These are phyloP conservation scores for Ailuropoda melanoleuca DNA, from an alignment of 2,113 vertebrate genomes.

Conservation along the genomic window DNA sequence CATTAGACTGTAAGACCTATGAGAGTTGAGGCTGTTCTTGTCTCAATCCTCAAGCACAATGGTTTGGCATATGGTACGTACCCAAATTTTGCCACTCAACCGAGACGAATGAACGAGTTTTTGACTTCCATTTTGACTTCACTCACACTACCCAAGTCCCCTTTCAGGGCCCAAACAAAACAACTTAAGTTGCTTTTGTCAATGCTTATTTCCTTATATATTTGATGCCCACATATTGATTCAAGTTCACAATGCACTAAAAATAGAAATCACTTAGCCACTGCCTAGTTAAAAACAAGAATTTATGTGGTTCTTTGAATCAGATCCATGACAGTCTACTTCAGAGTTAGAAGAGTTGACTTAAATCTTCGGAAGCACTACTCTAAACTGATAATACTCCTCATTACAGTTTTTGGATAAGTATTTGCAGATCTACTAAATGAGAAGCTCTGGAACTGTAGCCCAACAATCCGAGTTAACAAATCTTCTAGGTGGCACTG, in stretches of 20 bases:
- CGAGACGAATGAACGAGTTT: neutral
- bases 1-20: neutral
- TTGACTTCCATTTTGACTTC: neutral
- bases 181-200: neutral
- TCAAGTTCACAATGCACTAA: neutral
- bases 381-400: neutral
- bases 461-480: neutral
- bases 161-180: neutral
- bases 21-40: neutral
- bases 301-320: neutral
- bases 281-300: neutral
- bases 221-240: neutral
- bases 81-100: neutral
- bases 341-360: neutral
- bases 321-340: neutral
- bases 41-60: neutral
- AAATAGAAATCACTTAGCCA: constrained; percentile 8
- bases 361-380: constrained; percentile 27
- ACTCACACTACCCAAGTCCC: neutral
- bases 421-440: neutral
- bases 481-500: neutral
- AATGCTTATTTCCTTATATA: neutral
- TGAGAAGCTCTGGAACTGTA: neutral
- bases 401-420: neutral
- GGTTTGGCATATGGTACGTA: neutral